These are phyloP conservation scores for Dasypus novemcinctus DNA, from an alignment of 2,113 vertebrate genomes.

Conservation along the genomic window DNA sequence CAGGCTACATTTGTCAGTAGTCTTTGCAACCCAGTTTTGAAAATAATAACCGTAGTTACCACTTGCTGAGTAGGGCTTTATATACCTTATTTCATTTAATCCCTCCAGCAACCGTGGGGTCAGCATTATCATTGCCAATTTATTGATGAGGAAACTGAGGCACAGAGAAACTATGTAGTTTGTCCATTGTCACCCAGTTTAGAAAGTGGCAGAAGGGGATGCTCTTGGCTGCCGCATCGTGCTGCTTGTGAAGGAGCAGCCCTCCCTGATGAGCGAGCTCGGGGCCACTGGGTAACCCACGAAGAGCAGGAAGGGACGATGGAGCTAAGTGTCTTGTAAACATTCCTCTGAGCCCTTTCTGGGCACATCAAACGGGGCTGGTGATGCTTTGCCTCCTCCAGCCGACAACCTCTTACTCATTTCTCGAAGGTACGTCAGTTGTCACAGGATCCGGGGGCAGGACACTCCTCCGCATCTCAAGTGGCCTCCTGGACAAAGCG, in stretches of 20 bases:
- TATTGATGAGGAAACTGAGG: neutral
- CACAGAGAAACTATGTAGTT: neutral
- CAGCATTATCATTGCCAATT: neutral
- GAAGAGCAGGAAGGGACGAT: accelerated
- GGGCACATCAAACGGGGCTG: neutral
- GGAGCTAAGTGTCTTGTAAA: neutral
- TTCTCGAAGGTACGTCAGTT: neutral
- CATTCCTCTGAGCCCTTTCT: neutral
- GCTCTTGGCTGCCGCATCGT: accelerated
- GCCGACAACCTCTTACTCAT: neutral
- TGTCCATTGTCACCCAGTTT: neutral
- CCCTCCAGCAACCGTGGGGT: neutral
- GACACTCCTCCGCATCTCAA: neutral
- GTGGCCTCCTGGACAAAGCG: neutral
- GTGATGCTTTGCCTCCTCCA: neutral
- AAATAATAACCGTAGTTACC: neutral
- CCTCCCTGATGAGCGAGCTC: neutral
- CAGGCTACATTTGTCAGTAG: neutral
- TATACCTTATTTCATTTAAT: neutral
- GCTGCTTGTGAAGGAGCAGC: neutral
- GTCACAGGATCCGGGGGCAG: neutral
- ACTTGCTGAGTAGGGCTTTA: neutral
- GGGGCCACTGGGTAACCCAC: neutral
- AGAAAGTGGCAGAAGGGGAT: neutral
- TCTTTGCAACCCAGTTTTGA: neutral